phyloP scores from a whole-genome alignment of 2,797 vertebrate genomes.

The Pipistrellus pygmaeus region DNA sequence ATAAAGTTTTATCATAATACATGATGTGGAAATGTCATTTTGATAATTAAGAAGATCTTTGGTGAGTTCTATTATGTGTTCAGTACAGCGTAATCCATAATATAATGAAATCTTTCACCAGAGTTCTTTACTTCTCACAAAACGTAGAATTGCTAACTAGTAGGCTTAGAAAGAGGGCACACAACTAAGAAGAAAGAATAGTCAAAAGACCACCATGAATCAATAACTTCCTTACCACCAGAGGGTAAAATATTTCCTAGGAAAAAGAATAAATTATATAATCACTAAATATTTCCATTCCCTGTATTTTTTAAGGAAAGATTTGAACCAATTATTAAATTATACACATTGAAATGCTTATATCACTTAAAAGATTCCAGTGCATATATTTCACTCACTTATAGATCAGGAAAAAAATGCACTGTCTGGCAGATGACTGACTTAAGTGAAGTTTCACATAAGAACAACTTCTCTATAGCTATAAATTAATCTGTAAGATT shows the following conservation, averaged over 20 bases:
- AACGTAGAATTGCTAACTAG: background rate
- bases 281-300: conserved; percentile 38
- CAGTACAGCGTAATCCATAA: background rate
- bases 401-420: conserved; percentile 36
- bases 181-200: background rate
- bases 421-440: background rate
- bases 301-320: background rate
- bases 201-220: conserved; percentile 31
- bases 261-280: background rate
- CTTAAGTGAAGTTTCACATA: background rate
- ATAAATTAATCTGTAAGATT: background rate
- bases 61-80: background rate
- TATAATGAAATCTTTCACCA: background rate
- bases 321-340: conserved; percentile 23
- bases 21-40: conserved; percentile 9
- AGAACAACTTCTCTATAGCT: background rate
- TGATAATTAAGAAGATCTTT: background rate
- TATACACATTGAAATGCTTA: background rate
- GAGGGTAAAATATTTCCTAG: conserved; percentile 28
- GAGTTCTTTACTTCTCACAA: background rate
- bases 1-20: background rate
- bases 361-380: conserved; percentile 1
- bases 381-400: background rate
- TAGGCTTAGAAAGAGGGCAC: background rate
- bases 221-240: background rate